These are phyloP conservation scores for Hirtodrosophila duncani DNA, from an alignment of 2,888 invertebrate genomes.

Conservation along the genomic window DNA sequence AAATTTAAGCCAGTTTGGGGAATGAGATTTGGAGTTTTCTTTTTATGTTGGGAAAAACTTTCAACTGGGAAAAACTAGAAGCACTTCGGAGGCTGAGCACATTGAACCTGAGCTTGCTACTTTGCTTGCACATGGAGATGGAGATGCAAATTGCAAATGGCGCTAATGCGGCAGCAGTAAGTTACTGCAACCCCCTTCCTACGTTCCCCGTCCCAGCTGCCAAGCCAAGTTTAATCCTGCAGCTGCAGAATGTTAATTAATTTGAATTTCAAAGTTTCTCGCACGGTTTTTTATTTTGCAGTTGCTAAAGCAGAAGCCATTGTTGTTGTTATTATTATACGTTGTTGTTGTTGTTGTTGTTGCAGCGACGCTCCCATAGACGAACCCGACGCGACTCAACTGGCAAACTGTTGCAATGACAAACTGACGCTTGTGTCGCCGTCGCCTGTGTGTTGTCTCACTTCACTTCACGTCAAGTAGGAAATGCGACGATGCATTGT, in stretches of 20 bases:
- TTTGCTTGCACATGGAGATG: constrained; percentile 7
- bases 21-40: too few species aligned
- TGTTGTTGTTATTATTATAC: constrained; percentile 23
- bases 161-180: constrained; percentile 16
- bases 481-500: constrained; percentile 40
- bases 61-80: too few species aligned
- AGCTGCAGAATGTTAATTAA: constrained; percentile 37
- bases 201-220: too few species aligned
- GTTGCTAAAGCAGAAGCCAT: too few species aligned
- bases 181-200: constrained; percentile 15
- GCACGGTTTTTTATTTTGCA: too few species aligned
- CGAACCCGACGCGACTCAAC: constrained; percentile 1
- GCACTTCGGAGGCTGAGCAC: too few species aligned
- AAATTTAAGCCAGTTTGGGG: too few species aligned
- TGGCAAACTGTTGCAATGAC: constrained; percentile 31
- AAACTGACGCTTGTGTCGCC: constrained; percentile 29
- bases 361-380: constrained; percentile 11
- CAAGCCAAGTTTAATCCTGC: too few species aligned
- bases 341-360: constrained; percentile 4
- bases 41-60: too few species aligned
- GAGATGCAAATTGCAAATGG: constrained; percentile 33
- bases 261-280: constrained; percentile 31
- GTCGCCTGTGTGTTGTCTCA: too few species aligned
- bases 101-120: constrained; percentile 4
- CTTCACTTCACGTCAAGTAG: constrained; percentile 26